Conservation (phyloP, 2,888 invertebrate species). For the Eupsilia transversa region DNA sequence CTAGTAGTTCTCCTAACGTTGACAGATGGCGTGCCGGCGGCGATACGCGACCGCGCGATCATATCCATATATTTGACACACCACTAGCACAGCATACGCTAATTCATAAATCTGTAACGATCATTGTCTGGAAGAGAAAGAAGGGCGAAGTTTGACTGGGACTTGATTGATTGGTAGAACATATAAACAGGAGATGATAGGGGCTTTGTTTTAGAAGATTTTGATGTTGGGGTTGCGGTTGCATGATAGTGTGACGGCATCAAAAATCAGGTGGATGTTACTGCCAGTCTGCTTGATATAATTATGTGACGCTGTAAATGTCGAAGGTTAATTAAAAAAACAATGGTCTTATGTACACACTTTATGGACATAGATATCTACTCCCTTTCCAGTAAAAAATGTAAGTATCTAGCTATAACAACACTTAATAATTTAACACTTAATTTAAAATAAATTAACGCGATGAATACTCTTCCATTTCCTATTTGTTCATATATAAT, state of each 20-base stretch:
- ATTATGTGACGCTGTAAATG: too few species aligned
- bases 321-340: too few species aligned
- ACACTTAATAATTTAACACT: too few species aligned
- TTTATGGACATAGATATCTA: too few species aligned
- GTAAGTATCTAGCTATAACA: too few species aligned
- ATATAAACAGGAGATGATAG: slow-evolving; percentile 12
- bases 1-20: slow-evolving; percentile 69
- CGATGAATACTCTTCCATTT: too few species aligned
- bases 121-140: slow-evolving; percentile 27
- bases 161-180: slow-evolving; percentile 47
- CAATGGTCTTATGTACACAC: too few species aligned
- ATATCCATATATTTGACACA: slow-evolving; percentile 74
- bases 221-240: neutral
- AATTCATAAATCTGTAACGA: slow-evolving; percentile 63
- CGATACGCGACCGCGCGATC: slow-evolving; percentile 55
- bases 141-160: slow-evolving; percentile 45
- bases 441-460: too few species aligned
- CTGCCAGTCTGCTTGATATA: too few species aligned
- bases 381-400: too few species aligned
- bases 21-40: slow-evolving; percentile 82
- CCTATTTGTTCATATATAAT: too few species aligned
- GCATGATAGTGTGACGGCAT: neutral
- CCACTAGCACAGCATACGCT: slow-evolving; percentile 47
- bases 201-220: slow-evolving; percentile 18
- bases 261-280: neutral